These are phyloP conservation scores for Drosophila austrosaltans DNA, from an alignment of 2,888 invertebrate species.

Conservation along the genomic window DNA sequence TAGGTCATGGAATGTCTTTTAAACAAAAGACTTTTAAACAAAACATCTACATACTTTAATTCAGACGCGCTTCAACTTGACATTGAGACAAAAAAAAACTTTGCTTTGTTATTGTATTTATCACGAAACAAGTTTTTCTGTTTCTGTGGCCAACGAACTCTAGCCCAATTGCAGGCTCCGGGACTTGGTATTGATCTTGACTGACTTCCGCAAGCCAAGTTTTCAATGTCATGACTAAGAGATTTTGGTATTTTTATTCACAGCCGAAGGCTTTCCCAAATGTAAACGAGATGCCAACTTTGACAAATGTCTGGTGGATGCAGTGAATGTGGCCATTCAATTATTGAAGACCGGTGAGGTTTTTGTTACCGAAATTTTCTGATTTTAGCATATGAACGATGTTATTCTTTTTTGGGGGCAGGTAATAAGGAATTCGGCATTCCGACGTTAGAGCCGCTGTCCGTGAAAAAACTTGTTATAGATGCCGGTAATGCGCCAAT, in stretches of 20 bases:
- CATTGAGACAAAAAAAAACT: constrained; percentile 68
- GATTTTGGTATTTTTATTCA: constrained; percentile 52
- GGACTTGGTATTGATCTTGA: constrained; percentile 2
- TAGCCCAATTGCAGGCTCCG: constrained; percentile 58
- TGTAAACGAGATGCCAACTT: constrained; percentile 86
- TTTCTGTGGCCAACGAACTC: constrained; percentile 52
- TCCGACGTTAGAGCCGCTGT: constrained; percentile 86
- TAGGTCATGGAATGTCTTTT: constrained; percentile 65
- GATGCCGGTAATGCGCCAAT: constrained; percentile 87
- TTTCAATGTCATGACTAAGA: constrained; percentile 66
- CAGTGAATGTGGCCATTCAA: constrained; percentile 85
- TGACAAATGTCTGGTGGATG: constrained; percentile 86
- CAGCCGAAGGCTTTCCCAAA: constrained; percentile 86
- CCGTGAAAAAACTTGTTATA: constrained; percentile 85
- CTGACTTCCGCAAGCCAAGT: constrained; percentile 55
- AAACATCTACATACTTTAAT: constrained; percentile 23
- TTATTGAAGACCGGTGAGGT: constrained; percentile 86
- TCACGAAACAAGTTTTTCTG: constrained; percentile 60
- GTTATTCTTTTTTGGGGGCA: constrained; percentile 66
- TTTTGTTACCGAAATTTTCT: neutral
- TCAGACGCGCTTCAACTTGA: constrained; percentile 62
- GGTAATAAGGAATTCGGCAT: constrained; percentile 86
- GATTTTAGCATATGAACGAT: neutral
- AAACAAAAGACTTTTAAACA: constrained; percentile 12
- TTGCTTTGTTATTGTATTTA: constrained; percentile 47